Evolutionary conservation across 1,140 invertebrate species (phyloP).

Genomic region (Drosophila quadrilineata): DNA sequence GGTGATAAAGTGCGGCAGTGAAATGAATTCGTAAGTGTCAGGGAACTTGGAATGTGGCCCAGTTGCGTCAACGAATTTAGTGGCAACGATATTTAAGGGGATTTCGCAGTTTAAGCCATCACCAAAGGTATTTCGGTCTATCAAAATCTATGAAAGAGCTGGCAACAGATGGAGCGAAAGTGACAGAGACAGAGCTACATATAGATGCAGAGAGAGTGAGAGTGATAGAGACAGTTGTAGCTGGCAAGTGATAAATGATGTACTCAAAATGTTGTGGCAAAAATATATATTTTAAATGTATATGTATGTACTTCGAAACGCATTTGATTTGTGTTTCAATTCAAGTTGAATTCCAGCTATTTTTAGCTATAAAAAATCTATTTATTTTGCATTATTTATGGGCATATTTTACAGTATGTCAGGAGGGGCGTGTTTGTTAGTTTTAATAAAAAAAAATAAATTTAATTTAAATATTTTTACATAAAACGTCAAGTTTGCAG

Average conservation of each 20-base stretch:
- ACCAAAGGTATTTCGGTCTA: conserved; percentile 13
- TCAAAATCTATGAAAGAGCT: neutral
- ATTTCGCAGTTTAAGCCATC: conserved; percentile 11
- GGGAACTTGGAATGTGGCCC: conserved; percentile 51
- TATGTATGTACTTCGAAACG: no score
- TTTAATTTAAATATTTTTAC: conserved; percentile 3
- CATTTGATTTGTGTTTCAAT: conserved; percentile 7
- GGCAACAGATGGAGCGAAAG: neutral
- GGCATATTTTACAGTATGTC: conserved; percentile 18
- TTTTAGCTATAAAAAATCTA: neutral
- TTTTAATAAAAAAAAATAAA: no score
- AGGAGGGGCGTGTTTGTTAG: conserved; percentile 19
- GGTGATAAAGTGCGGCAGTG: conserved; percentile 65
- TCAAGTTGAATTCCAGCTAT: neutral
- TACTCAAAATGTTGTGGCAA: neutral
- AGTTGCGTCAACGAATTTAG: conserved; percentile 63
- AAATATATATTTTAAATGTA: conserved; percentile 1
- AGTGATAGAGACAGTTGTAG: neutral
- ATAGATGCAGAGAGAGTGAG: neutral
- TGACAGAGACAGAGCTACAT: neutral
- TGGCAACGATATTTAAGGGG: conserved; percentile 50
- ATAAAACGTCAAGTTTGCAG: conserved; percentile 50
- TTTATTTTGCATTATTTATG: conserved; percentile 19
- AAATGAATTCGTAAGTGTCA: conserved; percentile 72
- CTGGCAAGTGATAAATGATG: no score